Percentiles rank a stretch among this genome's conserved stretches.
phyloP scores from a whole-genome alignment of 2,888 invertebrate genomes.

The Hymenopus coronatus region DNA sequence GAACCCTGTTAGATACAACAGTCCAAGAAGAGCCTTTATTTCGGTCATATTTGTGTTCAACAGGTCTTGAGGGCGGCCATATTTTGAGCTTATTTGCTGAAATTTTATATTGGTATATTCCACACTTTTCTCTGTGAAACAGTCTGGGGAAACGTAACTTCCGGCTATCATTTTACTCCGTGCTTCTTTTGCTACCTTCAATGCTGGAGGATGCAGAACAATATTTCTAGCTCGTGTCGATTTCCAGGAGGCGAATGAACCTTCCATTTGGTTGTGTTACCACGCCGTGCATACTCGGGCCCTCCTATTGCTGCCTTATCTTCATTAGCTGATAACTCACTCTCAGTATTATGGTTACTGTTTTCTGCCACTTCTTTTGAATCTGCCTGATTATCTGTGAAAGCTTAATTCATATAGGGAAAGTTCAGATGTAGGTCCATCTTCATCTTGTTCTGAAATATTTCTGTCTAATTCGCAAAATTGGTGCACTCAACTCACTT shows the following conservation, averaged over 20 bases:
- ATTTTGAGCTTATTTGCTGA: neutral
- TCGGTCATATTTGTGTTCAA: neutral
- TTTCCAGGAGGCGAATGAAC: neutral
- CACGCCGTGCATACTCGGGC: too few species aligned
- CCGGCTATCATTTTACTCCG: neutral
- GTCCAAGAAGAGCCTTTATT: neutral
- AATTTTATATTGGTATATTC: neutral
- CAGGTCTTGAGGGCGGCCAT: neutral
- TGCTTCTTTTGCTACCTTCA: too few species aligned
- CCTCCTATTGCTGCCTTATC: too few species aligned
- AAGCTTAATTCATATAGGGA: neutral
- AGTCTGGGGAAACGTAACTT: neutral
- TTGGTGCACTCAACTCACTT: too few species aligned
- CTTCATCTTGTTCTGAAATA: too few species aligned
- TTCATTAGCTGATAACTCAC: neutral
- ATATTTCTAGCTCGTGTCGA: neutral
- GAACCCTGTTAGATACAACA: neutral
- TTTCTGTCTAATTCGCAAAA: too few species aligned
- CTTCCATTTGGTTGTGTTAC: too few species aligned
- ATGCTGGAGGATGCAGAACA: neutral
- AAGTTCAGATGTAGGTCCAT: neutral
- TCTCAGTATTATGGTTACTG: neutral
- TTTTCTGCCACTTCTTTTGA: neutral
- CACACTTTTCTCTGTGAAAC: neutral
- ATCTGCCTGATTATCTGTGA: neutral